Evolutionary conservation across 2,113 vertebrate species (phyloP), one percentile per base, ranked within the genome.

Genomic region (Etheostoma spectabile): DNA sequence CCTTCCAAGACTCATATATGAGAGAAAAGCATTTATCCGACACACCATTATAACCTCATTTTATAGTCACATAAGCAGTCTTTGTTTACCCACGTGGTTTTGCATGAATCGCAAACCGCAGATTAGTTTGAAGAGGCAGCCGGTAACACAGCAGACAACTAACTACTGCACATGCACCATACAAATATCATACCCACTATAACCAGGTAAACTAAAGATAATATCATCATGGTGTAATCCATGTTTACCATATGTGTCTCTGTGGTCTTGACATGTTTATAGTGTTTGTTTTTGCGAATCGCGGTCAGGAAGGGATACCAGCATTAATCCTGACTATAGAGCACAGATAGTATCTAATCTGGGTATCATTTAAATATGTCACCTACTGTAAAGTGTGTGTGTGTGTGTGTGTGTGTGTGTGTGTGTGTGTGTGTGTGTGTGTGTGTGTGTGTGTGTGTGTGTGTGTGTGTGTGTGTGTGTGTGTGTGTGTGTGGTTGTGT

Each of bases 321-420:
- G 24, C 61, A 72, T 2, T 53, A 48, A 85, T 71, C 35, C 70
- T 2, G 16, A 51, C 60, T 53, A 30, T 46, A 33, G 45, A 65
- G 56, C 33, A 82, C 74, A 87, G 79, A 88, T 71, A 59, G 83
- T 65, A 48, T 62, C 6, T 80, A 83, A 89, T 86, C 79, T 70
- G 73, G 69, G 67, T 88, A 46, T 87, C 80, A 66, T 70, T 56
- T 38, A 89, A 85, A 86, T 85, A 67, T 86, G 84, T 83, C 69
- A 65, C 38, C 38, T 42, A 42, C 8, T 42, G 38, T 42, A 42
- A 42, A 19, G 63, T 33, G 24, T 64, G 63, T 45, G 53, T 19
- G 33, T 46, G 49, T 64, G 57, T 49, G 74, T 52, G 55, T 60
- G 45, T 49, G 55, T 52, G 63, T 61, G 49, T 57, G 72, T 70